Conservation (phyloP, 2,888 invertebrate genomes). For the Ypsolopha sequella region DNA sequence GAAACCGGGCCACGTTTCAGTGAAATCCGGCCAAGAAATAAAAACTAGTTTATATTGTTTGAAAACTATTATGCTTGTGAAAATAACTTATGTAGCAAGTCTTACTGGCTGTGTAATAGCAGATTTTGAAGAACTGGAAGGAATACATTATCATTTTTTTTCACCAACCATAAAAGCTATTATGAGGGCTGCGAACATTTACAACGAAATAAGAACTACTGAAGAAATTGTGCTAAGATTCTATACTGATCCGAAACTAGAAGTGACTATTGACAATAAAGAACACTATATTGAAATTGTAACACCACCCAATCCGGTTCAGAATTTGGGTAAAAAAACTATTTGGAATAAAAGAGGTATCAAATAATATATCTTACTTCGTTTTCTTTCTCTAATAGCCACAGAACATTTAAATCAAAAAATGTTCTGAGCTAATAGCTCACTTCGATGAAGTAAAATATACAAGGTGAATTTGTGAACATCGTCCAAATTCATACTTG, state of each 20-base stretch:
- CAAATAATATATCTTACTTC: too few species aligned
- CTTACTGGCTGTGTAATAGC: slow-evolving; percentile 33
- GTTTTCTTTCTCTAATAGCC: too few species aligned
- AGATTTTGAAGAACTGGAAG: slow-evolving; percentile 35
- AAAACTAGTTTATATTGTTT: slow-evolving; percentile 25
- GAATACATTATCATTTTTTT: slow-evolving; percentile 42
- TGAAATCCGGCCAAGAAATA: slow-evolving; percentile 28
- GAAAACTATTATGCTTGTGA: slow-evolving; percentile 29
- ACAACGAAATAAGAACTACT: slow-evolving; percentile 32
- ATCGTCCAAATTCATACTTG: too few species aligned
- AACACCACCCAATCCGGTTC: too few species aligned
- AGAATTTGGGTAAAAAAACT: too few species aligned
- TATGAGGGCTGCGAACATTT: slow-evolving; percentile 35
- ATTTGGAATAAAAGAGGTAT: too few species aligned
- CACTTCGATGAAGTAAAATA: too few species aligned
- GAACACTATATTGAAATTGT: too few species aligned
- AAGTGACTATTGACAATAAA: too few species aligned
- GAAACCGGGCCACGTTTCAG: slow-evolving; percentile 18
- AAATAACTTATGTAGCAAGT: slow-evolving; percentile 28
- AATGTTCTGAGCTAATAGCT: too few species aligned
- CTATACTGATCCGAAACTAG: slow-evolving; percentile 30
- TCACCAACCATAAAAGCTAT: slow-evolving; percentile 34
- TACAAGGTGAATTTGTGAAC: too few species aligned
- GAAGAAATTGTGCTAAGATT: slow-evolving; percentile 36
- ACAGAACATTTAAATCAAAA: too few species aligned